Evolutionary conservation across 1,140 invertebrate genomes (phyloP).

Genomic region (Diorhabda elongata): DNA sequence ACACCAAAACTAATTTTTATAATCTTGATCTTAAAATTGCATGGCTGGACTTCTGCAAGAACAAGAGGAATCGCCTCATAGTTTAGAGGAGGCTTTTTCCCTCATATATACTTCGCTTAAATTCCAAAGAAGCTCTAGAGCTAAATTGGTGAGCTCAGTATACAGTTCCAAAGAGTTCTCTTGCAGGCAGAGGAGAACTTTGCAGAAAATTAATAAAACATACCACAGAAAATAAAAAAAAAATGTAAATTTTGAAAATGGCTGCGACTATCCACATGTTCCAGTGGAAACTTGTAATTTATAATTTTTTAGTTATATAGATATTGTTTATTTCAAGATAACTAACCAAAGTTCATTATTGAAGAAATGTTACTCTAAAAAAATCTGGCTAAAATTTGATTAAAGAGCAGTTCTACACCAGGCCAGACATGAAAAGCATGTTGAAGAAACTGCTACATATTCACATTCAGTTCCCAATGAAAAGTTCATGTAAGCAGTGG

Average conservation of each 20-base stretch:
- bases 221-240: neutral
- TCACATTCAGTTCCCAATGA: no score
- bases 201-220: slow-evolving; percentile 19
- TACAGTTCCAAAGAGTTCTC: slow-evolving; percentile 52
- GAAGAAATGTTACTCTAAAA: no score
- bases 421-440: no score
- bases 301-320: no score
- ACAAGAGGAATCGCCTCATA: slow-evolving; percentile 55
- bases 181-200: slow-evolving; percentile 64
- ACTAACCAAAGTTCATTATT: no score
- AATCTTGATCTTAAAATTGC: slow-evolving; percentile 1
- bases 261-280: no score
- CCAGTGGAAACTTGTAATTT: no score
- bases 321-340: no score
- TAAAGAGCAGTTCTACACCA: no score
- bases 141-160: slow-evolving; percentile 26
- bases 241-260: neutral
- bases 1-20: slow-evolving; percentile 9
- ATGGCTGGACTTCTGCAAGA: slow-evolving; percentile 42
- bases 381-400: no score
- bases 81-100: slow-evolving; percentile 61
- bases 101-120: slow-evolving; percentile 39
- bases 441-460: no score
- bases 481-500: no score
- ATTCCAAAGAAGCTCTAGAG: slow-evolving; percentile 12